Evolutionary conservation across 2,797 vertebrate genomes (phyloP), one percentile per base, ranked within the genome.

Genomic region (Caiman crocodilus): DNA sequence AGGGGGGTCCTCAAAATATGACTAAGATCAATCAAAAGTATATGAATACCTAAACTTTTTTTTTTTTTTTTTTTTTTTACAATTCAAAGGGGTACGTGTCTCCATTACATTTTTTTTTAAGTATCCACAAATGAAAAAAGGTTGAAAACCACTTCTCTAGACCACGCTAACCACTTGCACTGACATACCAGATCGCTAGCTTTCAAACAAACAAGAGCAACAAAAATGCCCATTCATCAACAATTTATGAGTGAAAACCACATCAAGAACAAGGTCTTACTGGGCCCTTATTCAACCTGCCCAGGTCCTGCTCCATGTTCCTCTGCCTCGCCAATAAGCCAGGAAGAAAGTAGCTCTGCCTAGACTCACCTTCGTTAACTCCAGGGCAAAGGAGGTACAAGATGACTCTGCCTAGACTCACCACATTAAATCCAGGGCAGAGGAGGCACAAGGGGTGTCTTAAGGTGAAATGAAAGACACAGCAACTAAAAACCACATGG

Each of bases 181-280:
- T 0, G 0, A 18, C 0, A 3, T 25, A 20, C 1, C 1, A 9
- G 25, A 56, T 32, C 0, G 0, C 0, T 17, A 16, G 26, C 30
- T 21, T 60, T 78, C 42, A 50, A 42, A 10, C 42, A 50, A 50
- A 73, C 9, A 21, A 32, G 23, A 73, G 26, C 18, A 69, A 21
- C 35, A 42, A 71, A 4, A 50, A 25, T 32, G 25, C 7, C 35
- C 35, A 50, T 11, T 25, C 60, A 9, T 25, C 60, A 5, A 26
- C 4, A 14, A 50, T 14, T 16, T 3, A 50, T 42, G 13, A 42
- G 35, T 14, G 20, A 32, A 57, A 58, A 82, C 55, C 23, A 26
- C 6, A 23, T 42, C 67, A 30, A 69, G 20, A 69, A 69, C 65
- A 23, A 71, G 18, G 32, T 15, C 14, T 71, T 20, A 69, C 67